Percentiles rank a stretch among this genome's conserved stretches.
Evolutionary conservation across 2,888 invertebrate genomes (phyloP).

Genomic region (Apotomis turbidana): DNA sequence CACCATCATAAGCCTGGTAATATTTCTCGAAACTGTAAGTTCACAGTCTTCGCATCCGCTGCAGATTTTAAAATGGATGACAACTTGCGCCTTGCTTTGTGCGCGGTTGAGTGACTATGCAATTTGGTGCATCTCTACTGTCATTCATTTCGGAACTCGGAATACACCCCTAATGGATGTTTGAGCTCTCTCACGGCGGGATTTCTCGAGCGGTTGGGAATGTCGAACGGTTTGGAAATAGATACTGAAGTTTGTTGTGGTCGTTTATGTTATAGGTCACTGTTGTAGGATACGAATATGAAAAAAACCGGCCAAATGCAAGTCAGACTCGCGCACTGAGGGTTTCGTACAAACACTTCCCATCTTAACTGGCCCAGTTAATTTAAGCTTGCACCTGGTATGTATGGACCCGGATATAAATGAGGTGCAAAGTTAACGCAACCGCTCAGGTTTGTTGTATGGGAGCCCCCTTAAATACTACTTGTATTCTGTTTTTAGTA

Average conservation of each 20-base stretch:
- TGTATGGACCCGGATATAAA: too few species aligned
- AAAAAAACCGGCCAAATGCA: too few species aligned
- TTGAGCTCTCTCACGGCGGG: slow-evolving; percentile 15
- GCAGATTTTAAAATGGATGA: slow-evolving; percentile 81
- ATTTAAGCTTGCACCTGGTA: too few species aligned
- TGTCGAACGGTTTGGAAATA: slow-evolving; percentile 1
- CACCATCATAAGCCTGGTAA: not conserved
- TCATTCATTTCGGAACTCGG: slow-evolving; percentile 51
- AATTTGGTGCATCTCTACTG: slow-evolving; percentile 64
- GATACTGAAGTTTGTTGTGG: not conserved
- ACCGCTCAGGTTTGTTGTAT: too few species aligned
- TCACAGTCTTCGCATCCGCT: slow-evolving; percentile 35
- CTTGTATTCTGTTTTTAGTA: too few species aligned
- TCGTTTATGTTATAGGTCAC: not conserved
- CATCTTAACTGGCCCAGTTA: too few species aligned
- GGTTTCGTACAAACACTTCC: too few species aligned
- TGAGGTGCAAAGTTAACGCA: too few species aligned
- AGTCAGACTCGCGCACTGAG: too few species aligned
- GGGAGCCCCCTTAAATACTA: too few species aligned
- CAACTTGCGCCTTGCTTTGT: slow-evolving; percentile 74
- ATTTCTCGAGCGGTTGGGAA: not conserved
- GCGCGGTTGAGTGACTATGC: slow-evolving; percentile 69
- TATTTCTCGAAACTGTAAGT: slow-evolving; percentile 4
- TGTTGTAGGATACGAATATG: too few species aligned
- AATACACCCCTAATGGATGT: slow-evolving; percentile 50